These are phyloP conservation scores for Onychomys leucogaster DNA, from an alignment of 2,797 vertebrate species.

Conservation along the genomic window DNA sequence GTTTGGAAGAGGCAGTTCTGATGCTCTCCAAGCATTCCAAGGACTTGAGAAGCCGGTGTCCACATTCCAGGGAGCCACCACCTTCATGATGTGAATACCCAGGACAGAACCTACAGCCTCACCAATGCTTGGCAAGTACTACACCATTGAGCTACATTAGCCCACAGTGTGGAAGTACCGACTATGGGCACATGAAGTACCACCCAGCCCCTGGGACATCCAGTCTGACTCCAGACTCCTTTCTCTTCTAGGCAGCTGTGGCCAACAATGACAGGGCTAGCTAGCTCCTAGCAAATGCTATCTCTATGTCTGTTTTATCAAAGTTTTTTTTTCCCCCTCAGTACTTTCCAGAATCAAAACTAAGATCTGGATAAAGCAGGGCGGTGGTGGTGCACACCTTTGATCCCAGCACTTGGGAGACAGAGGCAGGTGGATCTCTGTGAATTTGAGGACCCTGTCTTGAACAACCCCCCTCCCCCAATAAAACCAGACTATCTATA, in stretches of 20 bases:
- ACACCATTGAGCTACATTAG: background rate
- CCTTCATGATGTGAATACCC: background rate
- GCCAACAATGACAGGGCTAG: background rate
- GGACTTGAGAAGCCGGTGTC: background rate
- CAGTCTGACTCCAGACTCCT: background rate
- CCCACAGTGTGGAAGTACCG: background rate
- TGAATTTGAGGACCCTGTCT: background rate
- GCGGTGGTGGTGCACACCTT: background rate
- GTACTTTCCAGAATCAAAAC: slow-evolving; percentile 28
- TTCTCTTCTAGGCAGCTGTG: background rate
- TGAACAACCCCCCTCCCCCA: background rate
- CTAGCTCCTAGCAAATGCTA: slow-evolving; percentile 4
- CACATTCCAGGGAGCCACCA: background rate
- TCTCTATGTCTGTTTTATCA: background rate
- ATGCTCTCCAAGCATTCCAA: background rate
- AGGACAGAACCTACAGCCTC: background rate
- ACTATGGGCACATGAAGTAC: background rate
- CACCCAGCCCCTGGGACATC: rapidly evolving
- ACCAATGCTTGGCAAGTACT: background rate
- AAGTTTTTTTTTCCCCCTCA: background rate
- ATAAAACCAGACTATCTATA: background rate
- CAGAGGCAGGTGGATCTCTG: background rate
- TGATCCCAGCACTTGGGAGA: background rate
- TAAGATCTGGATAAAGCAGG: slow-evolving; percentile 40
- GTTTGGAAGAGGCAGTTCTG: background rate